A percentile compares a stretch with the other conserved stretches of the same genome.
These are phyloP conservation scores for Scotopteryx bipunctaria DNA, from an alignment of 2,888 invertebrate genomes.

Conservation along the genomic window DNA sequence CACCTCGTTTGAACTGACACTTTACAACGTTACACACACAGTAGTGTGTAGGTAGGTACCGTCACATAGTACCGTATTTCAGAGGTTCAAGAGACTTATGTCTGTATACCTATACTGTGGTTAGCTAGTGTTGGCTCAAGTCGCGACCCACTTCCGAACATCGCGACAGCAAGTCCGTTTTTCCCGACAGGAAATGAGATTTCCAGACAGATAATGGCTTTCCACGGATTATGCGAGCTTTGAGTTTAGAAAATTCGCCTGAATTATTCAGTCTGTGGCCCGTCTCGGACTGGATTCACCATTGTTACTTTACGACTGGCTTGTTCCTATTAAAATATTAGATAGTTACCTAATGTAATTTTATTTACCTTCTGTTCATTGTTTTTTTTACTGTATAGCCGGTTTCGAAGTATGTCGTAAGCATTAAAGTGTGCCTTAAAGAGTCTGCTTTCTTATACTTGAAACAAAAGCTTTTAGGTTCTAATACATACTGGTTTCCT, in stretches of 20 bases:
- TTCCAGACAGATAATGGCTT: conserved; percentile 76
- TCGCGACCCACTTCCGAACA: conserved; percentile 63
- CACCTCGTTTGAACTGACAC: background rate
- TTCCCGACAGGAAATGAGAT: conserved; percentile 79
- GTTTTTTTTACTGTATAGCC: background rate
- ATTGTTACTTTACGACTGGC: conserved; percentile 29
- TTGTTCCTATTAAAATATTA: conserved; percentile 22
- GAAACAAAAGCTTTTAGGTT: too few species aligned
- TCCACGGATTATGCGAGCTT: conserved; percentile 69
- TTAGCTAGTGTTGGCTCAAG: conserved; percentile 31
- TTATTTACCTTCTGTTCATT: conserved; percentile 11
- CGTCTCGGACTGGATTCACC: conserved; percentile 26
- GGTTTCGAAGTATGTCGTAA: too few species aligned
- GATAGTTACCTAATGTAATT: conserved; percentile 17
- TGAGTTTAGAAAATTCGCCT: conserved; percentile 59
- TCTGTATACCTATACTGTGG: conserved; percentile 1
- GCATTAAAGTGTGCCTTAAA: too few species aligned
- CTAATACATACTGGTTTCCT: too few species aligned
- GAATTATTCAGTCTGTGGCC: conserved; percentile 50
- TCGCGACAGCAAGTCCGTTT: conserved; percentile 61
- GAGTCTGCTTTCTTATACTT: too few species aligned
- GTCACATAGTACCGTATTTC: too few species aligned
- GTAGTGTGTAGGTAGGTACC: too few species aligned
- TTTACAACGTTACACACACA: background rate
- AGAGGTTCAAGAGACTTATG: conserved; percentile 13